Evolutionary conservation across 2,888 invertebrate species (phyloP), one percentile per base, ranked within the genome.

Genomic region (Drosophila infuscata): DNA sequence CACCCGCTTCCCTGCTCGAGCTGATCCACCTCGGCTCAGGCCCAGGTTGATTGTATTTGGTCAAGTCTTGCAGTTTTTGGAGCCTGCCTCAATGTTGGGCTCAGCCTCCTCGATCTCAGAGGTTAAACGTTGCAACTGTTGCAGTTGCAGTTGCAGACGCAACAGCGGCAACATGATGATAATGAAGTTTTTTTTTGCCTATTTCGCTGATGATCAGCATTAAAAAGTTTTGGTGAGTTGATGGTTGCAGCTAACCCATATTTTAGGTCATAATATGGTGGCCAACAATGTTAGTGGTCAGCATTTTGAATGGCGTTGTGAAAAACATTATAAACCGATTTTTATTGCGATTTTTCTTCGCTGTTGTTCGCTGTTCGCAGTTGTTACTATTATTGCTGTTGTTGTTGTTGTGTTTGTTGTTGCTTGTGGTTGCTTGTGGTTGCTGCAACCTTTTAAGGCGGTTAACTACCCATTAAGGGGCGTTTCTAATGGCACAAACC

Each of bases 261-360:
- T 90, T 89, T 91, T 88, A 66, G 79, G 79, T 78, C 79, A 82
- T 74, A 84, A 81, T 70, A 70, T 64, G 70, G 65, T 68, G 72
- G 74, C 41, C 58, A 75, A 68, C 49, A 70, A 57, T 74, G 72
- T 71, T 58, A 74, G 49, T 69, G 78, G 51, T 48, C 66, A 78
- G 74, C 88, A 69, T 79, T 46, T 87, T 76, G 80, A 88, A 88
- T 86, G 87, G 90, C 88, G 88, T 90, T 88, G 88, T 79, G 90
- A 90, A 90, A 88, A 90, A 89, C 87, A 88, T 90, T 88, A 88
- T 90, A 89, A 88, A 87, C 89, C 89, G 82, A 90, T 89, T 90
- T 90, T 89, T 87, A 87, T 88, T 83, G 80, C 82, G 20, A 74
- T 83, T 89, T 78, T 71, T 41, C 33, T 11, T 41, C 9, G 4